These are phyloP conservation scores for Paratrypauchen microcephalus DNA, from an alignment of 2,797 vertebrate genomes.

Conservation along the genomic window DNA sequence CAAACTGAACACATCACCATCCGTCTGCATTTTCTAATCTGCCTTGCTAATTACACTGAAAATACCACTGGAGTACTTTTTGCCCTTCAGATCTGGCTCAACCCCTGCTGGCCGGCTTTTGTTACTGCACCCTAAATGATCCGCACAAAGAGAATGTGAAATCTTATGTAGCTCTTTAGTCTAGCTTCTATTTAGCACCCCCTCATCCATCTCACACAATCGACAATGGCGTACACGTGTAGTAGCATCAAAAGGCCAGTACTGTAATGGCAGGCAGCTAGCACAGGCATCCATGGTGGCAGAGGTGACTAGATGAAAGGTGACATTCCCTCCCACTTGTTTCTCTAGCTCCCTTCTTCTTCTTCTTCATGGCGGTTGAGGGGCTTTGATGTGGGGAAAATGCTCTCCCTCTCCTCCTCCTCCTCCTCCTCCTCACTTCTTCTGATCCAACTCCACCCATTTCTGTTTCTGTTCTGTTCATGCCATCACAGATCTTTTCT, in stretches of 20 bases:
- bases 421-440: slow-evolving; percentile 31
- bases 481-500: slow-evolving; percentile 14
- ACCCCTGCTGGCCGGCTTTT: slow-evolving; percentile 37
- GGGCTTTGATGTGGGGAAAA: slow-evolving; percentile 58
- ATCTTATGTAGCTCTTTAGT: slow-evolving; percentile 57
- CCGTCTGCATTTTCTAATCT: slow-evolving; percentile 11
- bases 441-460: slow-evolving; percentile 27
- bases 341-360: slow-evolving; percentile 23
- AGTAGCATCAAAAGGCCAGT: slow-evolving; percentile 59
- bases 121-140: slow-evolving; percentile 42
- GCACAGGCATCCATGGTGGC: slow-evolving; percentile 45
- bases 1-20: slow-evolving; percentile 29
- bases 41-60: slow-evolving; percentile 34
- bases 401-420: slow-evolving; percentile 31
- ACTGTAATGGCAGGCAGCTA: slow-evolving; percentile 58
- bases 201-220: slow-evolving; percentile 26
- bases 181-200: slow-evolving; percentile 35
- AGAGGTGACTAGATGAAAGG: slow-evolving; percentile 70
- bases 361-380: slow-evolving; percentile 39
- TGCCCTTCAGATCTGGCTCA: slow-evolving; percentile 33
- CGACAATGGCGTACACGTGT: slow-evolving; percentile 17
- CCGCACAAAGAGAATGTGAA: slow-evolving; percentile 25
- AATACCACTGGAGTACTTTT: slow-evolving; percentile 33
- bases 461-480: slow-evolving; percentile 33
- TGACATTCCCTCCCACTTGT: slow-evolving; percentile 68